Percentiles rank a stretch among this genome's conserved stretches.
Conservation (phyloP, 2,113 vertebrate genomes). For the Hippocampus zosterae region DNA sequence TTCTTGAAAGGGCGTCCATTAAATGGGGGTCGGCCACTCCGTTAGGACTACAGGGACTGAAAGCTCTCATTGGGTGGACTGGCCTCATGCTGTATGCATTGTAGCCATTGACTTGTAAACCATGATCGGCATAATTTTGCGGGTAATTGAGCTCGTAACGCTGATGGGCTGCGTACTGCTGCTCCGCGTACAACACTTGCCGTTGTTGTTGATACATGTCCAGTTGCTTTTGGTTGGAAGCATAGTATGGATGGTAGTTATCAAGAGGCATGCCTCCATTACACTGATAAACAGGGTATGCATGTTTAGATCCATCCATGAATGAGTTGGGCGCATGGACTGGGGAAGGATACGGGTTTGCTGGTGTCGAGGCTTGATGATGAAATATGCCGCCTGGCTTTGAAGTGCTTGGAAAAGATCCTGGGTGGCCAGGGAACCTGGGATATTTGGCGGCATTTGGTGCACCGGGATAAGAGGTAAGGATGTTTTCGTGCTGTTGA, state of each 20-base stretch:
- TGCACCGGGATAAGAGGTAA: conserved; percentile 72
- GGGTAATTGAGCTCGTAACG: conserved; percentile 80
- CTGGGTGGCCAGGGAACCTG: conserved; percentile 73
- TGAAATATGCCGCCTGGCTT: conserved; percentile 71
- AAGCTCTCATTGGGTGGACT: conserved; percentile 72
- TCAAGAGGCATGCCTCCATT: conserved; percentile 83
- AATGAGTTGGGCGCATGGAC: conserved; percentile 78
- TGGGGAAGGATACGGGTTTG: conserved; percentile 75
- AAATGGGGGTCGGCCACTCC: conserved; percentile 74
- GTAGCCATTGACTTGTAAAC: conserved; percentile 82
- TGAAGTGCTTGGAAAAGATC: conserved; percentile 76
- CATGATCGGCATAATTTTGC: conserved; percentile 80
- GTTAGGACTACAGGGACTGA: conserved; percentile 70
- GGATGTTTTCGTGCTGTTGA: conserved; percentile 69
- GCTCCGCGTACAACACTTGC: conserved; percentile 81
- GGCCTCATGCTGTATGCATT: conserved; percentile 73
- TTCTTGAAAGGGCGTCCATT: conserved; percentile 73
- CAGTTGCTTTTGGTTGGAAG: conserved; percentile 80
- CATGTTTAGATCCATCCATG: conserved; percentile 80
- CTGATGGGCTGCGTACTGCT: conserved; percentile 78
- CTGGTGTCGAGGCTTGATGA: conserved; percentile 71
- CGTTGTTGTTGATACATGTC: conserved; percentile 82
- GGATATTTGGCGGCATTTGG: conserved; percentile 72
- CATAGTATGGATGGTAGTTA: conserved; percentile 77
- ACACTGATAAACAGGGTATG: conserved; percentile 83